Percentiles rank a stretch among this genome's conserved stretches.
These are phyloP conservation scores for Gonioctena quinquepunctata DNA, from an alignment of 1,140 invertebrate genomes.

Conservation along the genomic window DNA sequence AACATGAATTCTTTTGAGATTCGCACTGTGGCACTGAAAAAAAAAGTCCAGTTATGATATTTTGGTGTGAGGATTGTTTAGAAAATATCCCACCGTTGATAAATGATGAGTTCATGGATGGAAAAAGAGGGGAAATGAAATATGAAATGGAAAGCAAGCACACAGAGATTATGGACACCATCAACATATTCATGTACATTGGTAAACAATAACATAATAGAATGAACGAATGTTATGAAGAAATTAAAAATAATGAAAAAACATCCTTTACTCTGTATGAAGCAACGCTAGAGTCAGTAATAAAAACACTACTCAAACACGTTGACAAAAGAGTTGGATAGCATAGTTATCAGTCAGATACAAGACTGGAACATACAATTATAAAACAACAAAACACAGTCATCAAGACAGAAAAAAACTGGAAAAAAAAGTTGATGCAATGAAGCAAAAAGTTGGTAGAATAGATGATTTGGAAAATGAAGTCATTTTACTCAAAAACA, in stretches of 20 bases:
- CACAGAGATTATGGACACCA: background rate
- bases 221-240: background rate
- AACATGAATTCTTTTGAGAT: background rate
- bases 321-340: background rate
- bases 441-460: background rate
- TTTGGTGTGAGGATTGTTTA: background rate
- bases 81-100: background rate
- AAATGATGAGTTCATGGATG: background rate
- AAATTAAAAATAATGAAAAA: background rate
- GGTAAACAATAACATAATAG: background rate
- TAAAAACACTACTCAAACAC: background rate
- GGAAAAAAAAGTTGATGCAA: background rate
- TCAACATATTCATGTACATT: background rate
- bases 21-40: no score
- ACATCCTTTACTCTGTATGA: background rate
- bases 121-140: background rate
- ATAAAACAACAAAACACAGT: background rate
- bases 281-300: background rate
- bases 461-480: background rate
- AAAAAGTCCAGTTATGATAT: background rate
- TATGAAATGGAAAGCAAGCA: background rate
- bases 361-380: background rate
- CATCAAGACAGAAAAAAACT: background rate
- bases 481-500: background rate
- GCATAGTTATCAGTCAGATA: background rate